phyloP scores from a whole-genome alignment of 1,140 invertebrate genomes.

The Ditylenchus dipsaci region DNA sequence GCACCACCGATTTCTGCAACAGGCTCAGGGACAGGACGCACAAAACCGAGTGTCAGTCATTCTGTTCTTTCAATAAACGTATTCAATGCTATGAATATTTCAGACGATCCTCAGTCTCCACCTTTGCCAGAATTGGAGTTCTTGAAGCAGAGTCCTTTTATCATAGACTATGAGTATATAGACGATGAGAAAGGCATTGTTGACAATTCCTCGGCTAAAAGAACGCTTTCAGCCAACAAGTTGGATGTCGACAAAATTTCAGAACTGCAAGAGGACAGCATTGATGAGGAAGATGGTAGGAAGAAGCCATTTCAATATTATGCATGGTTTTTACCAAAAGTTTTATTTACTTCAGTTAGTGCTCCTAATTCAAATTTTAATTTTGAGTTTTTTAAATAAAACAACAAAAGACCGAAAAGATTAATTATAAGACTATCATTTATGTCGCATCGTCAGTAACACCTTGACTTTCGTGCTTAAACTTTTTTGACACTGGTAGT shows the following conservation, averaged over 20 bases:
- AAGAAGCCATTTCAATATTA: neutral
- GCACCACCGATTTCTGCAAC: slow-evolving; percentile 22
- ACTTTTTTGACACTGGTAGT: too few species aligned
- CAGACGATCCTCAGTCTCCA: neutral
- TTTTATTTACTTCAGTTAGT: too few species aligned
- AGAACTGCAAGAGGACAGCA: neutral
- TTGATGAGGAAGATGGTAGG: neutral
- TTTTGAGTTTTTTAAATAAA: too few species aligned
- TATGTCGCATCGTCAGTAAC: neutral
- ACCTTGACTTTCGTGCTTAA: too few species aligned
- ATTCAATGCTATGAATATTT: neutral
- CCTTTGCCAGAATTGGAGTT: slow-evolving; percentile 12
- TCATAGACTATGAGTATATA: slow-evolving; percentile 25
- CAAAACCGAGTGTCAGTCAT: neutral
- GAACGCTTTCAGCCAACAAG: neutral
- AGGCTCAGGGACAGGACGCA: slow-evolving; percentile 7
- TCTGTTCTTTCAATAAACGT: neutral
- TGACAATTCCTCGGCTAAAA: neutral
- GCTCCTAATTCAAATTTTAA: too few species aligned
- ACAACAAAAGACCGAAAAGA: too few species aligned
- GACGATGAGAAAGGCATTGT: neutral
- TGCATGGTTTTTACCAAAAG: slow-evolving; percentile 1
- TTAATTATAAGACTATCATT: too few species aligned
- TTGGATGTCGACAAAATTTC: neutral
- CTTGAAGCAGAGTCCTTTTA: slow-evolving; percentile 18